Evolutionary conservation across 1,140 invertebrate species (phyloP), one percentile per base, ranked within the genome.

Genomic region (Cotesia vestalis): DNA sequence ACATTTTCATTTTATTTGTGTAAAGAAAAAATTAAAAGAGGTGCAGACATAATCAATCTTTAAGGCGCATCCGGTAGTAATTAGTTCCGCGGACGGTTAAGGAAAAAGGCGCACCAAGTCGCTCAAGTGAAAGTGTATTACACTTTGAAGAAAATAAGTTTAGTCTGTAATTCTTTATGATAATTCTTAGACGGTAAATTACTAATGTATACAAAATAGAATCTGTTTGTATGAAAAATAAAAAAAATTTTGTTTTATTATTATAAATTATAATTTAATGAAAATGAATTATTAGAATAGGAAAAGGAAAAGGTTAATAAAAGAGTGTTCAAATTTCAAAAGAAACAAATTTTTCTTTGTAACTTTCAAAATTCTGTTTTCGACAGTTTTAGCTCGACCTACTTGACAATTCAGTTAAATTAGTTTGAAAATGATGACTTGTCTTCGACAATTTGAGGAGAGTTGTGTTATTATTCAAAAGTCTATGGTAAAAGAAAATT

Each of bases 21-120:
- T 5, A 36, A 36, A n/a, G 34, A 46, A 46, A 17, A 60, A 69
- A 69, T 62, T 61, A 11, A 9, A 72, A 63, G 57, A 12, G 61
- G 3, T 67, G 71, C 57, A 72, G 71, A 72, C 71, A 72, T 60
- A 72, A 57, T 61, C 64, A 55, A 72, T 72, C 71, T 72, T 67
- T 72, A 12, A 53, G 40, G 63, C 60, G 57, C 71, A 72, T 72
- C 71, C 71, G 71, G 71, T 67, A 72, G 71, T 72, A 72, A 72
- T 72, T 72, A 72, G 71, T 72, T 72, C 71, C 71, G 71, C 71
- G 71, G 71, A 60, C 71, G 71, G 64, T 66, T 72, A 72, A 61
- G 64, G 71, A 72, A 72, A 72, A 72, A 72, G 64, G 64, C 63
- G 55, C 57, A 59, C 57, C 36, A 51, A 62, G 63, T 72, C 57